Conservation (phyloP, 1,140 invertebrate genomes). For the Gonatopus flavifemur region DNA sequence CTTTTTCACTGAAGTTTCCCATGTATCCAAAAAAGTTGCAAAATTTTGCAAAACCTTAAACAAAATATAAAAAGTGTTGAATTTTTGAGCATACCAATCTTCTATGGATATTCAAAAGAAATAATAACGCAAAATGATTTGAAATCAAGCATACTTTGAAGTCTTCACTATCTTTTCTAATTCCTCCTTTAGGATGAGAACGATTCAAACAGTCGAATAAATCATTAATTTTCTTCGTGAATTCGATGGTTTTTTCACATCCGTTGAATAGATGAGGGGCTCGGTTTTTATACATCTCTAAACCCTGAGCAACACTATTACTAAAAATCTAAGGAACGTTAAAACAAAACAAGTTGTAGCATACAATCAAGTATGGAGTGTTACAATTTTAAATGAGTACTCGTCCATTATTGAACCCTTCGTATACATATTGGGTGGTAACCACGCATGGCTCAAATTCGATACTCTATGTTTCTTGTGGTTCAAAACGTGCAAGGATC, state of each 20-base stretch:
- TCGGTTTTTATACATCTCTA: constrained; percentile 13
- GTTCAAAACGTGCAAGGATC: too few species aligned
- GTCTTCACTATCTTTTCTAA: constrained; percentile 14
- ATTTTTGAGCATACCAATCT: too few species aligned
- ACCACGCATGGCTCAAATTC: too few species aligned
- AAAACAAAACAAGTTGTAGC: neutral
- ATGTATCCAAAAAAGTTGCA: neutral
- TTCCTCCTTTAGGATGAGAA: constrained; percentile 7
- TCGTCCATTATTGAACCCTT: too few species aligned
- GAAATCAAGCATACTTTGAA: constrained; percentile 12
- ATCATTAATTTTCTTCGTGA: constrained; percentile 20
- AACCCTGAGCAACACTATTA: constrained; percentile 13
- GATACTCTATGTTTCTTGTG: too few species aligned
- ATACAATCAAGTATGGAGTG: too few species aligned
- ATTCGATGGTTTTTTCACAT: constrained; percentile 11
- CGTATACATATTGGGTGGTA: too few species aligned
- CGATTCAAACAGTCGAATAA: constrained; percentile 20
- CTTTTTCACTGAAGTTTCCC: neutral
- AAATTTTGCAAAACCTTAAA: constrained; percentile 1
- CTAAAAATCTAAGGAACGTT: constrained; percentile 18
- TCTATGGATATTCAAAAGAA: too few species aligned
- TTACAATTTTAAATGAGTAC: too few species aligned
- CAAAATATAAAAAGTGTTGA: too few species aligned
- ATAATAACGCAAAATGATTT: too few species aligned
- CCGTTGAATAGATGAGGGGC: constrained; percentile 10